A percentile compares a stretch with the other conserved stretches of the same genome.
Conservation (phyloP, 2,888 invertebrate genomes). For the Rhodophaea formosa region DNA sequence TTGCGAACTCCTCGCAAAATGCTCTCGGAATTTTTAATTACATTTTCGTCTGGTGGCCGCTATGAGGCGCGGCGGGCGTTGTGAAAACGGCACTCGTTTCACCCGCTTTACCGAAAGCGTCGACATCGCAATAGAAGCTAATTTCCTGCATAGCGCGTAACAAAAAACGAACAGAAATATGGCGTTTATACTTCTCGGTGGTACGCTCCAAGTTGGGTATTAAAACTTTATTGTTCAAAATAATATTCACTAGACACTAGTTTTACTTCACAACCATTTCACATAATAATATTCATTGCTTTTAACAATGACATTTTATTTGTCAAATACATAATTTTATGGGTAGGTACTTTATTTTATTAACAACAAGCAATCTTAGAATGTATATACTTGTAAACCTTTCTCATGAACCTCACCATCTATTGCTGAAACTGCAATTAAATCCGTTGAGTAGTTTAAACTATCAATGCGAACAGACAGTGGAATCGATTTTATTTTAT, state of each 20-base stretch:
- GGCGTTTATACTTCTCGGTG: slow-evolving; percentile 57
- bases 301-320: neutral
- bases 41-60: slow-evolving; percentile 78
- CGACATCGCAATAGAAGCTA: slow-evolving; percentile 81
- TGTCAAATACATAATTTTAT: neutral
- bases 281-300: neutral
- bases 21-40: slow-evolving; percentile 81
- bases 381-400: no score
- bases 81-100: slow-evolving; percentile 71
- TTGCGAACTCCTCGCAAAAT: slow-evolving; percentile 75
- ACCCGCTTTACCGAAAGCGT: slow-evolving; percentile 77
- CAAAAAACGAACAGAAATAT: slow-evolving; percentile 74
- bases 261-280: neutral
- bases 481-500: no score
- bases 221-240: slow-evolving; percentile 50
- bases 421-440: no score
- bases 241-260: slow-evolving; percentile 33
- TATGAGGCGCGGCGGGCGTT: slow-evolving; percentile 68
- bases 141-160: slow-evolving; percentile 78
- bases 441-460: no score
- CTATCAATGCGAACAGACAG: no score
- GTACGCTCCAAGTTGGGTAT: slow-evolving; percentile 44
- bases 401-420: no score
- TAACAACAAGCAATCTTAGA: no score
- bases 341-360: no score